A percentile compares a stretch with the other conserved stretches of the same genome.
These are phyloP conservation scores for Nebria salina DNA, from an alignment of 2,888 invertebrate genomes.

Conservation along the genomic window DNA sequence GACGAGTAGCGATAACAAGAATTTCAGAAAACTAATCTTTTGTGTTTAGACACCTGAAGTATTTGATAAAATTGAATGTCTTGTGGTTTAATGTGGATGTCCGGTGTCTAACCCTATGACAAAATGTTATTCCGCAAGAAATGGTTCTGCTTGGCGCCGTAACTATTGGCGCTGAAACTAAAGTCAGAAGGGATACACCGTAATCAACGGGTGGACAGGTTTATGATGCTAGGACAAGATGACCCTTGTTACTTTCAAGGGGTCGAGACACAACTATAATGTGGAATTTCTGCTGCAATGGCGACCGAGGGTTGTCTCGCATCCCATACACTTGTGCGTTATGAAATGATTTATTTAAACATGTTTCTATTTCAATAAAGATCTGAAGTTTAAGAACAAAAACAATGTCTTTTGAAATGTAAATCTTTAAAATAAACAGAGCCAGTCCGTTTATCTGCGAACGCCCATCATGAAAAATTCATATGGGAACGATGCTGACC, in stretches of 20 bases:
- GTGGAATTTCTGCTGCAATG: neutral
- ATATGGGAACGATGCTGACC: neutral
- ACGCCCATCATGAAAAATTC: neutral
- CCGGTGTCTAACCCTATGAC: neutral
- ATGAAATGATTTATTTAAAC: too few relatives aligned
- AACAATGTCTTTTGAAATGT: neutral
- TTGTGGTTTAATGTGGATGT: neutral
- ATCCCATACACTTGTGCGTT: too few relatives aligned
- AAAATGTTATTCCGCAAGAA: neutral
- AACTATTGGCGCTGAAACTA: neutral
- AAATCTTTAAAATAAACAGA: neutral
- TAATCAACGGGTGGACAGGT: conserved; percentile 18
- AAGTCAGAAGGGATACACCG: neutral
- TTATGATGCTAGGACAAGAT: conserved; percentile 13
- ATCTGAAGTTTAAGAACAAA: neutral
- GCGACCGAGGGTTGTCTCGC: too few relatives aligned
- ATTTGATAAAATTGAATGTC: neutral
- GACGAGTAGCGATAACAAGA: too few relatives aligned
- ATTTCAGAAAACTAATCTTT: too few relatives aligned
- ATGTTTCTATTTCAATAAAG: too few relatives aligned
- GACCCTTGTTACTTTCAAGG: conserved; percentile 16
- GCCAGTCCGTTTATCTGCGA: neutral
- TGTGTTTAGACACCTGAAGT: too few relatives aligned
- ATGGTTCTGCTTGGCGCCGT: neutral
- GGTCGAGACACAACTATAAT: neutral